Evolutionary conservation across 2,113 vertebrate genomes (phyloP).

Genomic region (Mesitornis unicolor): DNA sequence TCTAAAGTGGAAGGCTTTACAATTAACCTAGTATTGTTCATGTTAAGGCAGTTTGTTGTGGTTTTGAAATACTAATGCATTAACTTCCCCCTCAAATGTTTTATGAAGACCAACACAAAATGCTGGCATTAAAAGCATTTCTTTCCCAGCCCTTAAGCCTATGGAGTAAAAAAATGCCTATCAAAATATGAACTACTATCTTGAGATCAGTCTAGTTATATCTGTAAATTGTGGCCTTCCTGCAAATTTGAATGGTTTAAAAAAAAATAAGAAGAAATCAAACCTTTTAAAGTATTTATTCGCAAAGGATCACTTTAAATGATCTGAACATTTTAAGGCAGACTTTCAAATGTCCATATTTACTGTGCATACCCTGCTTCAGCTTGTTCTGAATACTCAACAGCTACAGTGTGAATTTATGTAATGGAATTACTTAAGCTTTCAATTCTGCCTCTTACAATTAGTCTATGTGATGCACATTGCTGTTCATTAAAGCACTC

Average conservation of each 20-base stretch:
- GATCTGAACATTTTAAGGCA: background rate
- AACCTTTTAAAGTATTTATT: background rate
- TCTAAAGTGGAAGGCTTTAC: background rate
- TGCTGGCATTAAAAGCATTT: background rate
- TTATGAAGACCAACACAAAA: background rate
- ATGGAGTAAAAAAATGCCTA: background rate
- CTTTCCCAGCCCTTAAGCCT: background rate
- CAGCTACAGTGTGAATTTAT: background rate
- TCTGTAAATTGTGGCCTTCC: background rate
- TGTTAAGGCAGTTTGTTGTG: background rate
- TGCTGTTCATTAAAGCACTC: constrained; percentile 12
- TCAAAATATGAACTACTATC: background rate
- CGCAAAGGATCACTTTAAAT: background rate
- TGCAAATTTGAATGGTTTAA: background rate
- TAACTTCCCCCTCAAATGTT: background rate
- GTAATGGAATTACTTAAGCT: background rate
- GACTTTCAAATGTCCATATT: background rate
- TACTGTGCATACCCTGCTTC: background rate
- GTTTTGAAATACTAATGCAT: background rate
- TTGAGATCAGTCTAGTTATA: background rate
- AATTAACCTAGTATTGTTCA: background rate
- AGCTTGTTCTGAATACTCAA: constrained; percentile 22
- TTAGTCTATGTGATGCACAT: background rate
- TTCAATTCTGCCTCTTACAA: background rate
- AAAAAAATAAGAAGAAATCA: background rate